Percentiles rank a stretch among this genome's conserved stretches.
Evolutionary conservation across 1,140 invertebrate genomes (phyloP).

Genomic region (Diabrotica undecimpunctata): DNA sequence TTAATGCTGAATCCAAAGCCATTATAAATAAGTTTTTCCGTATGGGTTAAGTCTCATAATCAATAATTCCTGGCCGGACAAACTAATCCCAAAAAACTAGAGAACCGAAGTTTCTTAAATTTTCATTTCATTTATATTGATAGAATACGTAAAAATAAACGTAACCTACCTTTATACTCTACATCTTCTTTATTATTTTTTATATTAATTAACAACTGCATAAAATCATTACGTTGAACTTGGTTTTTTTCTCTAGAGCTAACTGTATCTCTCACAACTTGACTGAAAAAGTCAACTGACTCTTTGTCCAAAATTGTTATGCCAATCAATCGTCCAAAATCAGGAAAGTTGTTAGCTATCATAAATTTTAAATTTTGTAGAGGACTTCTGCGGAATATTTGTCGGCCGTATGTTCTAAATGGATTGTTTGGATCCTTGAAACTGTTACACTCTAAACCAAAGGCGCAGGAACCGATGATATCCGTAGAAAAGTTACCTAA

Average conservation of each 20-base stretch:
- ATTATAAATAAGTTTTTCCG: no score
- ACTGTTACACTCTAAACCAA: constrained; percentile 56
- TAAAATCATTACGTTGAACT: constrained; percentile 50
- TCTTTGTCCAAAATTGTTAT: not conserved
- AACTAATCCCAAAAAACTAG: no score
- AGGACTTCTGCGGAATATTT: constrained; percentile 27
- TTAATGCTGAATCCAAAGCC: no score
- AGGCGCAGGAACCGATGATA: constrained; percentile 56
- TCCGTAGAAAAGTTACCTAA: constrained; percentile 54
- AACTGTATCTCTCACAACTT: constrained; percentile 47
- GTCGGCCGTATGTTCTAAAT: constrained; percentile 45
- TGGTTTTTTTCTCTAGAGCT: constrained; percentile 48
- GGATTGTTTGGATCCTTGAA: constrained; percentile 51
- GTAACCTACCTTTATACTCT: no score
- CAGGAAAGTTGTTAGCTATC: constrained; percentile 6
- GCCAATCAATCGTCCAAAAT: constrained; percentile 2
- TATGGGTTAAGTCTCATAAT: no score
- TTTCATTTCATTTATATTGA: no score
- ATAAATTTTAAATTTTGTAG: not conserved
- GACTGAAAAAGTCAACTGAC: constrained; percentile 47
- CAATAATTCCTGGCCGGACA: no score
- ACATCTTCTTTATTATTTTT: constrained; percentile 11
- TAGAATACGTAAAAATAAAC: no score
- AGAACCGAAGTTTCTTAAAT: no score
- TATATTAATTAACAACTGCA: constrained; percentile 49